Conservation (phyloP, 2,888 invertebrate genomes). For the Anodontia alba region DNA sequence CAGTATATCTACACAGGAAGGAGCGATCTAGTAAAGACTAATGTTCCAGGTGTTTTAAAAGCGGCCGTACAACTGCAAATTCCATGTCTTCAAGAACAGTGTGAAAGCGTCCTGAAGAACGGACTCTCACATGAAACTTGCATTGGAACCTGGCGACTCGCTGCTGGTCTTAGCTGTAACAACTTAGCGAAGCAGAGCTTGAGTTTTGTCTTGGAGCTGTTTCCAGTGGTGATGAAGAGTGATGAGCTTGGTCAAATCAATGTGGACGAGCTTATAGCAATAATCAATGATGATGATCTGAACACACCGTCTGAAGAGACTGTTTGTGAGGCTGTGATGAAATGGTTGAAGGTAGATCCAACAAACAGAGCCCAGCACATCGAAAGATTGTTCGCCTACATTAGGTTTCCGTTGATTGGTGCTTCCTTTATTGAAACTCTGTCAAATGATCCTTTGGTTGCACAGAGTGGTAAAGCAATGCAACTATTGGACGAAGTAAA, state of each 20-base stretch:
- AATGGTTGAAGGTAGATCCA: slow-evolving; percentile 88
- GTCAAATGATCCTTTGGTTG: slow-evolving; percentile 33
- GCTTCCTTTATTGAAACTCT: slow-evolving; percentile 59
- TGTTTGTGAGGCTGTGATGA: slow-evolving; percentile 90
- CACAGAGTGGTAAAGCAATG: not conserved
- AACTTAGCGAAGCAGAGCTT: slow-evolving; percentile 89
- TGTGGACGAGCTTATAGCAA: slow-evolving; percentile 90
- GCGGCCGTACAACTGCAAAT: slow-evolving; percentile 94
- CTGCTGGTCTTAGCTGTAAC: slow-evolving; percentile 90
- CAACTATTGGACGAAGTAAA: slow-evolving; percentile 4
- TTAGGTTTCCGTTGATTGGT: slow-evolving; percentile 62
- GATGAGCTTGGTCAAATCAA: slow-evolving; percentile 86
- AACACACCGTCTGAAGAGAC: slow-evolving; percentile 94
- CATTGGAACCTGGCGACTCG: slow-evolving; percentile 93
- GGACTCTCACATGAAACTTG: slow-evolving; percentile 91
- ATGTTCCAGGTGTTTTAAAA: slow-evolving; percentile 89
- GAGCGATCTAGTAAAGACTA: slow-evolving; percentile 90
- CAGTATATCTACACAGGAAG: slow-evolving; percentile 93
- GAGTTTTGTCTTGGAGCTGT: slow-evolving; percentile 88
- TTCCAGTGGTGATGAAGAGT: slow-evolving; percentile 57
- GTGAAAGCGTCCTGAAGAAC: slow-evolving; percentile 90
- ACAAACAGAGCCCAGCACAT: slow-evolving; percentile 78
- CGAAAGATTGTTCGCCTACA: slow-evolving; percentile 50
- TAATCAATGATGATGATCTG: slow-evolving; percentile 92
- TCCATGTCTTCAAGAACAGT: slow-evolving; percentile 91